Evolutionary conservation across 2,797 vertebrate genomes (phyloP).

Genomic region (Mallotus villosus): DNA sequence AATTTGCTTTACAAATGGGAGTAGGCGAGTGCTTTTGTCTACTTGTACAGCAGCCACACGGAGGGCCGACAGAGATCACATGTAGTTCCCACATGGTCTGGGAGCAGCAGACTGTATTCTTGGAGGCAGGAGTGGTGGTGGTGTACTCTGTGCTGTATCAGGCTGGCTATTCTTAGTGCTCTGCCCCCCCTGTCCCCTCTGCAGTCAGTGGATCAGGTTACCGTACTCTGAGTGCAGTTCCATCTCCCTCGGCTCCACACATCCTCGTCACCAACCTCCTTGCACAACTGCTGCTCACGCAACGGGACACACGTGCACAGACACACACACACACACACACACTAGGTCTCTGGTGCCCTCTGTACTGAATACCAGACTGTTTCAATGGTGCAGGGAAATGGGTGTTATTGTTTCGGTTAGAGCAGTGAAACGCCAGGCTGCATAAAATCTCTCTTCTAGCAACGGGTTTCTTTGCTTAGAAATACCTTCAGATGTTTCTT

Average conservation of each 20-base stretch:
- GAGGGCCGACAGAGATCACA: conserved; percentile 40
- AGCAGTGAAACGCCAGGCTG: conserved; percentile 49
- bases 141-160: conserved; percentile 51
- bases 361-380: conserved; percentile 35
- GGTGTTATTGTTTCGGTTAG: conserved; percentile 54
- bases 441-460: conserved; percentile 24
- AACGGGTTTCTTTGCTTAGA: background rate
- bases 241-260: conserved; percentile 35
- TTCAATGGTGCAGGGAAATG: conserved; percentile 47
- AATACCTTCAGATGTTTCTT: background rate
- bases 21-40: background rate
- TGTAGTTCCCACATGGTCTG: conserved; percentile 49
- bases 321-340: conserved; percentile 13
- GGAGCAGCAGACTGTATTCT: conserved; percentile 42
- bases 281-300: conserved; percentile 29
- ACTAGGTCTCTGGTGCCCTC: conserved; percentile 15
- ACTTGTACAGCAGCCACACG: conserved; percentile 38
- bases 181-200: conserved; percentile 60
- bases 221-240: conserved; percentile 52
- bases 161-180: conserved; percentile 67
- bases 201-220: conserved; percentile 72
- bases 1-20: conserved; percentile 19
- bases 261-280: conserved; percentile 11
- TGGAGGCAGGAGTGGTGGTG: conserved; percentile 25
- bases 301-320: conserved; percentile 23